These are phyloP conservation scores for Mimumesa dahlbomi DNA, from an alignment of 2,888 invertebrate species.

Conservation along the genomic window DNA sequence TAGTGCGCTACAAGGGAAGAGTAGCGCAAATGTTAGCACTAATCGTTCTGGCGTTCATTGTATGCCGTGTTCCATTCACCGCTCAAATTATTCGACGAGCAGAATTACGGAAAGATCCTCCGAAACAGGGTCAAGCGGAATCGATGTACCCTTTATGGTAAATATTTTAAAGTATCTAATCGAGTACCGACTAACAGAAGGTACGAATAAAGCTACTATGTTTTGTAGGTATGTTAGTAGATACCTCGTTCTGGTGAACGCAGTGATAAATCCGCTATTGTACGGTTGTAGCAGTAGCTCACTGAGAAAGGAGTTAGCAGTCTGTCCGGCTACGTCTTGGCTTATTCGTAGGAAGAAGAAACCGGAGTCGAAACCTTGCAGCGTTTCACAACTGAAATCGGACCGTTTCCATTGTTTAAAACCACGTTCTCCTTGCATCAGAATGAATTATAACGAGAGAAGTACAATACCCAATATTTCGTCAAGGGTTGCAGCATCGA, in stretches of 20 bases:
- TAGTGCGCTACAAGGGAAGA: conserved; percentile 85
- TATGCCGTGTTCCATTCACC: conserved; percentile 89
- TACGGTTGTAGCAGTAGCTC: conserved; percentile 89
- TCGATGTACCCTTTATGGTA: conserved; percentile 66
- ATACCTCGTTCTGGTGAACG: conserved; percentile 86
- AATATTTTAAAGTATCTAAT: conserved; percentile 2
- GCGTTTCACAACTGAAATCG: conserved; percentile 27
- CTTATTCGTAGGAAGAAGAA: conserved; percentile 49
- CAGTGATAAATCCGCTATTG: conserved; percentile 89
- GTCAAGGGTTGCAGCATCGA: conserved; percentile 19
- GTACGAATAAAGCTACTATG: not conserved
- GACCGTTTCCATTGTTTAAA: conserved; percentile 40
- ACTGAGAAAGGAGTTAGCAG: conserved; percentile 85
- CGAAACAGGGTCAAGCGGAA: conserved; percentile 65
- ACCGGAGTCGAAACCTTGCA: conserved; percentile 24
- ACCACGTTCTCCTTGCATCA: conserved; percentile 61
- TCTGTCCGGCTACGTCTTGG: conserved; percentile 62
- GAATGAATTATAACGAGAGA: conserved; percentile 32
- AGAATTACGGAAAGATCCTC: conserved; percentile 78
- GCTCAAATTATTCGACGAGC: conserved; percentile 86
- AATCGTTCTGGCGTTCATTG: conserved; percentile 85
- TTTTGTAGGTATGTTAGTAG: conserved; percentile 85
- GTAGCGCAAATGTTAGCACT: conserved; percentile 88
- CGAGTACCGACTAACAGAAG: not conserved
- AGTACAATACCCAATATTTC: conserved; percentile 50